Base-by-base conservation (phyloP, 1,140 invertebrate genomes). In the Ceratitis capitata region DNA sequence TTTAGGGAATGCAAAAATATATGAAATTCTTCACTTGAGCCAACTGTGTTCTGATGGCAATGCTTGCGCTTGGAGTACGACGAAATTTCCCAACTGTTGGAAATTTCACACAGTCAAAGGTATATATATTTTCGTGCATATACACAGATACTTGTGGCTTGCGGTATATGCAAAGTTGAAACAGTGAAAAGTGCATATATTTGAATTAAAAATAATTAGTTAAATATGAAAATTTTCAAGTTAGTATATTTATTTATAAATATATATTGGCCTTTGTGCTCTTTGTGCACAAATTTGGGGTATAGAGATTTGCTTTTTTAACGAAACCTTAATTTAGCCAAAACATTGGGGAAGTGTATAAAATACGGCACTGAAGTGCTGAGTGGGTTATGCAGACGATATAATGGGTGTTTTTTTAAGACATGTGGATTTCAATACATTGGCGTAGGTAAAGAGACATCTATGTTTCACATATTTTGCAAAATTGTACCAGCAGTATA, bases 1-100 rank as follows among this genome's bases (percentile, higher is more conserved):
- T 69, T 35, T 32, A 69, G 61, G 61, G 61, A 69, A 35, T 69
- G 61, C 61, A 69, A 69, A n/a, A 61, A 39, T 69, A 69, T 35
- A 32, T 69, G 14, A 16, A 29, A 69, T 69, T 69, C 29, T 69
- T 29, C 32, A 69, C 32, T 12, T 19, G 12, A 19, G 7, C 14
- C 61, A 19, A 0, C 29, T 39, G 29, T 32, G 10, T 5, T 7
- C 23, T 58, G 23, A 23, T 58, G 29, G 4, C 19, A n/a, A 23
- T 56, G 51, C 23, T 56, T n/a, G 19, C 23, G 51, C 23, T 56
- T n/a, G 19, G 51, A 23, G n/a, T n/a, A 56, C 51, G 19, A 23
- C 23, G 51, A 56, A 23, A n/a, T 53, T 53, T 53, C 16, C 16
- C 23, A 23, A n/a, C n/a, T n/a, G 51, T 12, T 23, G 51, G 51